phyloP scores from a whole-genome alignment of 2,888 invertebrate species.

The Odontothrips loti region DNA sequence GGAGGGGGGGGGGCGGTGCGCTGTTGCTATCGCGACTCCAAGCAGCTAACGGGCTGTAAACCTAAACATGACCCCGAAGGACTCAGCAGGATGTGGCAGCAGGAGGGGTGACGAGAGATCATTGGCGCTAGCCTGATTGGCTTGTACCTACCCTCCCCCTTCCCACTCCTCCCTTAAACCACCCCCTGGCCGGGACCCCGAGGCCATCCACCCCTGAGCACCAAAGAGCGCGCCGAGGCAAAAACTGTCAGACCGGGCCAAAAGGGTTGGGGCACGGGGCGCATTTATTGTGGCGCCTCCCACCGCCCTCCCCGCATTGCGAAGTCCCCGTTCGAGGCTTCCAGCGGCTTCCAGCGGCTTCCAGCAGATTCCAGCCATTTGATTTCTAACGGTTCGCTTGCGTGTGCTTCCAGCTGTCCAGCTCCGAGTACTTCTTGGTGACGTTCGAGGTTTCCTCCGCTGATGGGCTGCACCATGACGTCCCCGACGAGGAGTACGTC shows the following conservation, averaged over 20 bases:
- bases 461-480: conserved; percentile 45
- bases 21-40: no score
- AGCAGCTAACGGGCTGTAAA: no score
- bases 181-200: background rate
- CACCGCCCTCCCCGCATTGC: no score
- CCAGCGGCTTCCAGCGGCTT: no score
- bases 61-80: background rate
- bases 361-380: no score
- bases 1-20: background rate
- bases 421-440: conserved; percentile 68
- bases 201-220: background rate
- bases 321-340: no score
- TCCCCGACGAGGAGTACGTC: conserved; percentile 63
- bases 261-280: no score
- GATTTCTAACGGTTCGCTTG: no score
- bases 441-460: conserved; percentile 57
- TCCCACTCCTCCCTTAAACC: no score
- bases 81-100: background rate
- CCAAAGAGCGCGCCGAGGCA: background rate
- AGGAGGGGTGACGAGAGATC: background rate
- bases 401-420: conserved; percentile 58
- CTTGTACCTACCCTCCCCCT: background rate
- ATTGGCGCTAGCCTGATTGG: background rate
- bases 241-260: background rate
- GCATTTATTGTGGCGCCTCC: no score